Evolutionary conservation across 2,888 invertebrate species (phyloP), one percentile per base, ranked within the genome.

Genomic region (Volucella zonaria): DNA sequence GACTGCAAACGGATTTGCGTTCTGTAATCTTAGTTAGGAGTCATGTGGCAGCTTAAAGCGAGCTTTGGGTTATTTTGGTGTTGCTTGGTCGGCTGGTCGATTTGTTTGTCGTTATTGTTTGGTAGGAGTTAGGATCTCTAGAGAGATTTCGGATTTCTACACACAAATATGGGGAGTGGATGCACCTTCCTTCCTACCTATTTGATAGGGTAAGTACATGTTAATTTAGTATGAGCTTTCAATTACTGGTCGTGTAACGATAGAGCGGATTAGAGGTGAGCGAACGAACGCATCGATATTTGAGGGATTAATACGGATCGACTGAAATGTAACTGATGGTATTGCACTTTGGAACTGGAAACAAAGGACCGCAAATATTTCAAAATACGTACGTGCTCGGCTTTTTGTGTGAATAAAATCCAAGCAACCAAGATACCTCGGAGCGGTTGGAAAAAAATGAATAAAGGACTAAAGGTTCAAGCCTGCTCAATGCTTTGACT

Each of bases 21-120:
- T 75, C 66, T 70, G 75, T 79, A 83, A 83, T 83, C 82, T 79
- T 75, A 66, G 82, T 83, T 79, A 59, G 75, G 75, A 83, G 82
- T 83, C 79, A 75, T 83, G 74, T 75, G 82, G 75, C 54, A 66
- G 79, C 75, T 83, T 79, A 83, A 67, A 58, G 70, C 6, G 45
- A 75, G 82, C 82, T 70, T 83, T 79, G 49, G 82, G 70, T 64
- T 66, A 67, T 79, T 75, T 68, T 70, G 79, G 70, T 75, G 62
- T 82, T 67, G 75, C 58, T 40, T 51, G 67, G 67, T 54, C 62
- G 79, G 49, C 67, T 68, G 49, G 62, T 56, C 47, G 64, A 49
- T 75, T 77, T 64, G 68, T 49, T 54, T 75, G 68, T 70, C 66
- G 40, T 47, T 78, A 52, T 68, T 62, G 40, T 45, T 42, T 45